Evolutionary conservation across 2,113 vertebrate genomes (phyloP), one percentile per base, ranked within the genome.

Genomic region (Ptychochromis oligacanthus): DNA sequence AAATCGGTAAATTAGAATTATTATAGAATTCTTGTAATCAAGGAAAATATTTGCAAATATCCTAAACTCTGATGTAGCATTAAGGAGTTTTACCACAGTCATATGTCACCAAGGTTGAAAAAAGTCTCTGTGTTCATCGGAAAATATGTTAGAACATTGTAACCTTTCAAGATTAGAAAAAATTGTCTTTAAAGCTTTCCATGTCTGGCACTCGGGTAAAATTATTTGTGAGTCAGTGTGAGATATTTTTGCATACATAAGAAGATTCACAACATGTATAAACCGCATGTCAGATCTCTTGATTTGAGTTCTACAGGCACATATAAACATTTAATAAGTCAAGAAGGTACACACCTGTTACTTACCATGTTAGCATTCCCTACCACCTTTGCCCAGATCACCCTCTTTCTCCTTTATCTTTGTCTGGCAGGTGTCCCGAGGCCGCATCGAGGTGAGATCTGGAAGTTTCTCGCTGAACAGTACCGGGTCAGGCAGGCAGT

Each of bases 401-500:
- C 52, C 20, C 28, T 8, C 11, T 24, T 36, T 6, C 24, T 72
- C 12, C 13, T 75, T 14, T 22, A 34, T 84, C 28, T 61, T 82
- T 79, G 15, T 75, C 52, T 1, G 1, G 13, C 93, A 99, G 98
- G 98, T 77, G 97, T 99, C 11, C 98, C 98, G 1, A 96, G 97
- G 75, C 97, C 97, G 82, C 97, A 98, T 91, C 97, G 98, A 17
- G 98, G 98, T 1, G 98, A 99, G 91, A 97, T 99, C 90, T 99
- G 98, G 98, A 99, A 97, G 80, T 96, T 99, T 93, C 96, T 99
- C 18, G 97, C 97, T 1, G 98, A 99, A 85, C 98, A 99, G 70
- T 97, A 97, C 91, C 95, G 97, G 62, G 95, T 99, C 22, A 95
- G 95, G 57, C 97, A 98, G 87, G 96, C 95, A 1, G 95, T 97